Base-by-base conservation (phyloP, 2,797 vertebrate species). In the Pitangus sulphuratus region DNA sequence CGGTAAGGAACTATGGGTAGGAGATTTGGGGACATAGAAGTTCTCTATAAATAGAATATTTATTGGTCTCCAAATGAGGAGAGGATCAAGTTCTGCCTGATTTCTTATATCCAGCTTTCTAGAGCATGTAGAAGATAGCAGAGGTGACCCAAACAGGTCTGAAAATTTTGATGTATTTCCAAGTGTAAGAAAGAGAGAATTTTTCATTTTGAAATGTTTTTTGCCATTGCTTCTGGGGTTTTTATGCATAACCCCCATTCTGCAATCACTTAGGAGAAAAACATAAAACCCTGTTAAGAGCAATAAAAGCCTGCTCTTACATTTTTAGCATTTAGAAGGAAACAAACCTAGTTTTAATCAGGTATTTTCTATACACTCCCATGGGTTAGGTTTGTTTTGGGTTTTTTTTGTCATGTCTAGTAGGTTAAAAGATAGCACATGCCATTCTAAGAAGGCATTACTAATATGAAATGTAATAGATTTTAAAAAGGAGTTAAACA, bases 281-380 rank as follows among this genome's bases (percentile, higher is more conserved):
- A 87, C 17, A 15, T 18, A 19, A 90, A 90, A 65, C 9, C 1
- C 8, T 78, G 4, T 68, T 48, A 85, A 78, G 8, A 81, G 12
- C n/a, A 70, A 71, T 47, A 82, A 91, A 54, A 94, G 26, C 31
- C 69, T 64, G 56, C 54, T 81, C 91, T 35, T 84, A 64, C 25
- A 71, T 88, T 81, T 91, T 83, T 50, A 86, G 71, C 33, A 60
- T 87, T 89, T 81, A 61, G 64, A 95, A 80, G 80, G 92, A 95
- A 96, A 91, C 35, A 90, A 77, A 86, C 2, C 26, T 89, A 82
- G 65, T 84, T 96, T 96, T 96, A 93, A 90, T 95, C 17, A 18
- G 48, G 80, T 53, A 15, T 78, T 94, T 93, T 84, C 80, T 82
- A 61, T 76, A 88, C 39, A 50, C 11, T 94, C 71, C 66, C 42